Conservation (phyloP, 2,797 vertebrate species). For the Rhinogobio ventralis region DNA sequence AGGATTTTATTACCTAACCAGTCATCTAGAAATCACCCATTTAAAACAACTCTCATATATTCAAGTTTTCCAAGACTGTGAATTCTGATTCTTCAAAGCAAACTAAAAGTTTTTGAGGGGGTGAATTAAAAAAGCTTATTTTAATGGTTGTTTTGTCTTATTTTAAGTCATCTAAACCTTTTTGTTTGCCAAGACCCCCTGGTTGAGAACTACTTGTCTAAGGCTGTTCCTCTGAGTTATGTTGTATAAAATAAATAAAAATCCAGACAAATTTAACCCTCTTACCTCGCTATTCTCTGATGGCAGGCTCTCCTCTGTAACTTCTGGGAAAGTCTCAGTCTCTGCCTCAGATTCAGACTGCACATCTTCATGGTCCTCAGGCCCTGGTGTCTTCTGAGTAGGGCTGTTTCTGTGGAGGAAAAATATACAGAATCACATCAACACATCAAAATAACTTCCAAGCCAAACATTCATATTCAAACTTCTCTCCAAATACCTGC, state of each 20-base stretch:
- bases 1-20: not conserved
- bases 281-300: slow-evolving; percentile 42
- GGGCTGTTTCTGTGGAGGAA: slow-evolving; percentile 30
- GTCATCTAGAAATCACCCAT: not conserved
- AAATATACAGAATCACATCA: not conserved
- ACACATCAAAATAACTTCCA: not conserved
- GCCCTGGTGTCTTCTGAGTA: slow-evolving; percentile 36
- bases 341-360: slow-evolving; percentile 46
- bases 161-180: not conserved
- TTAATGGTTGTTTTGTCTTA: not conserved
- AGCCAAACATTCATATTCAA: not conserved
- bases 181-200: not conserved
- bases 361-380: slow-evolving; percentile 38
- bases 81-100: too few relatives aligned
- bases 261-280: not conserved
- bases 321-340: slow-evolving; percentile 3
- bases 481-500: not conserved
- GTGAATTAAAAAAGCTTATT: not conserved
- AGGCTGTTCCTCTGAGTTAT: not conserved
- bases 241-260: not conserved
- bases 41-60: not conserved
- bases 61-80: not conserved
- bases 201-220: not conserved
- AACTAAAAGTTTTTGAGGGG: too few relatives aligned
- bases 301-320: slow-evolving; percentile 30